A percentile compares a stretch with the other conserved stretches of the same genome.
These are phyloP conservation scores for Psilanteris sp. DNA, from an alignment of 1,140 invertebrate species.

Conservation along the genomic window DNA sequence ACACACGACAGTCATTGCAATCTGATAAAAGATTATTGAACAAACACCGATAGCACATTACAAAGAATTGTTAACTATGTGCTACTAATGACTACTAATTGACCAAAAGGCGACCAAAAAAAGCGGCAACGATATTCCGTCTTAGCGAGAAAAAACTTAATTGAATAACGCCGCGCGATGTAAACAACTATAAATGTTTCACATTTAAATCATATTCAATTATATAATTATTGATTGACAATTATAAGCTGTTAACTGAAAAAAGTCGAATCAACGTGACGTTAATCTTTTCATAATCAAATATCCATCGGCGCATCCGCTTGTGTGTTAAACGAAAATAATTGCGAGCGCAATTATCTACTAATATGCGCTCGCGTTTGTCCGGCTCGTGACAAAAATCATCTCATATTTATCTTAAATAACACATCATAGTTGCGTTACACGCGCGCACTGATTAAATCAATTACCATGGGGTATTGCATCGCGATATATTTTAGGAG, in stretches of 20 bases:
- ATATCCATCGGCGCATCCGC: no score
- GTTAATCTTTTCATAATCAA: slow-evolving; percentile 18
- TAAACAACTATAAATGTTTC: slow-evolving; percentile 51
- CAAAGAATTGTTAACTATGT: slow-evolving; percentile 38
- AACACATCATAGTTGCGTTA: slow-evolving; percentile 13
- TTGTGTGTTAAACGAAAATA: slow-evolving; percentile 2
- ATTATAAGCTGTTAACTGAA: slow-evolving; percentile 2
- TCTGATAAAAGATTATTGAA: slow-evolving; percentile 31
- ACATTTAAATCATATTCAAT: slow-evolving; percentile 39
- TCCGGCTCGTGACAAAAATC: neutral
- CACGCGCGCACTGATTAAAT: slow-evolving; percentile 1
- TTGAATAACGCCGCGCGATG: slow-evolving; percentile 25
- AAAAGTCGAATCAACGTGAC: slow-evolving; percentile 14
- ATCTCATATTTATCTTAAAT: slow-evolving; percentile 19
- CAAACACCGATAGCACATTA: slow-evolving; percentile 21
- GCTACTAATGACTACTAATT: slow-evolving; percentile 27
- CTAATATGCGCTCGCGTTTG: no score
- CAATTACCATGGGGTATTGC: slow-evolving; percentile 6
- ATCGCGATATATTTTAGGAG: neutral
- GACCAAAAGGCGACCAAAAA: slow-evolving; percentile 5
- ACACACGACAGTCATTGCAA: slow-evolving; percentile 7
- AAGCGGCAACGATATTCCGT: slow-evolving; percentile 2
- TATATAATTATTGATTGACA: slow-evolving; percentile 45
- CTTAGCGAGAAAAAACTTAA: slow-evolving; percentile 20
- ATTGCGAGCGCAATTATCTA: no score